These are phyloP conservation scores for Bathynomus jamesi DNA, from an alignment of 1,140 invertebrate species.

Conservation along the genomic window DNA sequence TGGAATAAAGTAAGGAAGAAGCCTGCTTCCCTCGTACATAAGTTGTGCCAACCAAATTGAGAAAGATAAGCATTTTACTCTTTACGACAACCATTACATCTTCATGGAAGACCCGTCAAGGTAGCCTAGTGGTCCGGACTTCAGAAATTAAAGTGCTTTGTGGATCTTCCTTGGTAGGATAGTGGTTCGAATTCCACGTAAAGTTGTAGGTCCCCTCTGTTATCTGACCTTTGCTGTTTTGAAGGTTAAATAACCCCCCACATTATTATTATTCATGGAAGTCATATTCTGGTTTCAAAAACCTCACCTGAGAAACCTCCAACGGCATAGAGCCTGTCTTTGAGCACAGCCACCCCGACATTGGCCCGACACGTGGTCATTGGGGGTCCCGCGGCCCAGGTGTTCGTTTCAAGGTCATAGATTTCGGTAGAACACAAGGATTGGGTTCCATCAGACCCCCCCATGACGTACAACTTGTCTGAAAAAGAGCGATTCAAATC, in stretches of 20 bases:
- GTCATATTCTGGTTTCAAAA: not conserved
- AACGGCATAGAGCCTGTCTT: slow-evolving; percentile 63
- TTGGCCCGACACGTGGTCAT: slow-evolving; percentile 61
- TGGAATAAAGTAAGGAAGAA: not conserved
- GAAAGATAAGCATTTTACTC: not conserved
- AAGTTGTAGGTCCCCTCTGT: no score
- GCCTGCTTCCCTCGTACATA: no score
- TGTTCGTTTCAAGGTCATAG: slow-evolving; percentile 53
- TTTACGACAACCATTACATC: no score
- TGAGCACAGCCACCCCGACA: slow-evolving; percentile 61
- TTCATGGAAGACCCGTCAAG: no score
- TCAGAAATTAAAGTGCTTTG: not conserved
- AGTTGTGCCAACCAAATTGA: slow-evolving; percentile 4
- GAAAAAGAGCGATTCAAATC: not conserved
- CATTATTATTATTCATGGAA: not conserved
- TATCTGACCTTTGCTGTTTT: no score
- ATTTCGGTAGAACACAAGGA: slow-evolving; percentile 60
- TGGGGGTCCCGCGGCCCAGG: slow-evolving; percentile 59
- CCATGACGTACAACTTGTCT: slow-evolving; percentile 57
- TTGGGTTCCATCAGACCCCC: slow-evolving; percentile 64
- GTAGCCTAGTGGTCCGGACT: not conserved
- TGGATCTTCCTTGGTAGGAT: no score
- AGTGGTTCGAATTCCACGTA: no score
- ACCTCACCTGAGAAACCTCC: slow-evolving; percentile 63
- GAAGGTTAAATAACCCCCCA: not conserved